phyloP scores from a whole-genome alignment of 2,113 vertebrate genomes.

The Bombycilla garrulus region DNA sequence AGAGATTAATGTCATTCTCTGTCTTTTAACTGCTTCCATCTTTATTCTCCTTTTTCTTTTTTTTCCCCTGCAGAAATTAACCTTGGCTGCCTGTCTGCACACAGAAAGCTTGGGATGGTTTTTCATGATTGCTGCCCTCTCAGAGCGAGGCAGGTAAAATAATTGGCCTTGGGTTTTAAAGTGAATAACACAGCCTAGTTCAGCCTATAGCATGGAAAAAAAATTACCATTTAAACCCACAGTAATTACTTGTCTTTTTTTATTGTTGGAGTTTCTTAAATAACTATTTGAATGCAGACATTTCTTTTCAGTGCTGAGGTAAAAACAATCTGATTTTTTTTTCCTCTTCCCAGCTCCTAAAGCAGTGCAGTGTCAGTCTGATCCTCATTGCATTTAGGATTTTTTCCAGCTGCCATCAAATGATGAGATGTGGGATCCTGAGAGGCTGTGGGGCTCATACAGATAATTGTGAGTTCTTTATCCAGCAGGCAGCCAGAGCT shows the following conservation, averaged over 20 bases:
- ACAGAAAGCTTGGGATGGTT: not conserved
- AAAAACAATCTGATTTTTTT: not conserved
- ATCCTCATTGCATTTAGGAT: not conserved
- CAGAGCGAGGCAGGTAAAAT: not conserved
- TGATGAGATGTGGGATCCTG: fast-evolving
- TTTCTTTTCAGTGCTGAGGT: not conserved
- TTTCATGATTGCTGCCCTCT: not conserved
- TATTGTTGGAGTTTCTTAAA: not conserved
- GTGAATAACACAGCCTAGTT: not conserved
- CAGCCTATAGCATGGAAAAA: not conserved
- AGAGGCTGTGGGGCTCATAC: not conserved
- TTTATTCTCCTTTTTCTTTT: not conserved
- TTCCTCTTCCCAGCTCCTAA: not conserved
- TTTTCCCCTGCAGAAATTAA: not conserved
- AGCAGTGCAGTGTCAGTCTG: not conserved
- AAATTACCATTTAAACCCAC: not conserved
- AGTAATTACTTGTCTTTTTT: not conserved
- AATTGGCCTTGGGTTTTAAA: not conserved
- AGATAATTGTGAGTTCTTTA: not conserved
- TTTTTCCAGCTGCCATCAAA: not conserved
- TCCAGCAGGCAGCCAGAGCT: not conserved
- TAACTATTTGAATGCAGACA: not conserved
- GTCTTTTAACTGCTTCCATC: not conserved
- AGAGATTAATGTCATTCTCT: not conserved
- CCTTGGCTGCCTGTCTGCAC: not conserved